Evolutionary conservation across 2,797 vertebrate genomes (phyloP).

Genomic region (Pampus argenteus): DNA sequence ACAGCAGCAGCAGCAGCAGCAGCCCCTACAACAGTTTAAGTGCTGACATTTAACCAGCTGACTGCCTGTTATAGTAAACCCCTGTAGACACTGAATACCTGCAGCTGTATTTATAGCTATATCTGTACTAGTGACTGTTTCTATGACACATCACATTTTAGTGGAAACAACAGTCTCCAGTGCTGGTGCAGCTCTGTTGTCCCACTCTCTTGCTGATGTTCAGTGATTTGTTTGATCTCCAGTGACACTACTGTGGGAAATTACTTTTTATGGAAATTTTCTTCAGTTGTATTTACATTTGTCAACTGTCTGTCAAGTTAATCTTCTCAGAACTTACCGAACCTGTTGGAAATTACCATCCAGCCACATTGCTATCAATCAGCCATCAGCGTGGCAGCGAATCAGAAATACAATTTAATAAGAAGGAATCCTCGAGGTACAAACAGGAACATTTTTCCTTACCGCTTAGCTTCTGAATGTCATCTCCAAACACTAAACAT

Average conservation of each 20-base stretch:
- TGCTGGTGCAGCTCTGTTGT: neutral
- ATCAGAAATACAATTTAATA: neutral
- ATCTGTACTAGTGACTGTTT: constrained; percentile 57
- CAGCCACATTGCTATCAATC: no score
- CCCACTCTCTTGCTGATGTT: neutral
- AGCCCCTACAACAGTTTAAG: constrained; percentile 46
- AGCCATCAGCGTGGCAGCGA: neutral
- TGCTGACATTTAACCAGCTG: constrained; percentile 67
- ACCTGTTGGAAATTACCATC: neutral
- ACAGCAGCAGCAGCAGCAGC: constrained; percentile 51
- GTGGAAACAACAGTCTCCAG: constrained; percentile 24
- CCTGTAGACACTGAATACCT: constrained; percentile 66
- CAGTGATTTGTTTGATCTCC: neutral
- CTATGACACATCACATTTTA: constrained; percentile 56
- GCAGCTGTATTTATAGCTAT: constrained; percentile 78
- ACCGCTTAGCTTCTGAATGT: constrained; percentile 67
- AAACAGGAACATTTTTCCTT: constrained; percentile 46
- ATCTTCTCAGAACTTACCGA: constrained; percentile 7
- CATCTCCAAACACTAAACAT: constrained; percentile 51
- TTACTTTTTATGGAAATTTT: neutral
- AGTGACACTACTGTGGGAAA: neutral
- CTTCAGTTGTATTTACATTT: neutral
- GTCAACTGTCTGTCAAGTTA: neutral
- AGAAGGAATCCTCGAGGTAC: neutral
- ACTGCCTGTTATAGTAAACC: constrained; percentile 76